phyloP scores from a whole-genome alignment of 2,797 vertebrate genomes.

The Chelon labrosus region DNA sequence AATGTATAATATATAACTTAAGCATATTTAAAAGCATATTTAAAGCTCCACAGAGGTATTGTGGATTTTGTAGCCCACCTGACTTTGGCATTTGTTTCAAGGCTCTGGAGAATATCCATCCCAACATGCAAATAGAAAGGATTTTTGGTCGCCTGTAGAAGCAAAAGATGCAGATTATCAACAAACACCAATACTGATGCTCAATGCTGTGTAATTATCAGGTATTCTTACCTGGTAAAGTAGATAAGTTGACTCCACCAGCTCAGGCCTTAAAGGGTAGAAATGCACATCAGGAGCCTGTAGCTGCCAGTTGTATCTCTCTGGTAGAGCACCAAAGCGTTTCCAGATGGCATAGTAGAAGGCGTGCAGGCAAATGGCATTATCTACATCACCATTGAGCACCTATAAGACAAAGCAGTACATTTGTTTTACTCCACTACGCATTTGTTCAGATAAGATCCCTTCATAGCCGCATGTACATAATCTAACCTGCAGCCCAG shows the following conservation, averaged over 20 bases:
- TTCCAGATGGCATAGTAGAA: constrained; percentile 99
- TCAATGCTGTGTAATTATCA: neutral
- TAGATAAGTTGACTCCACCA: constrained; percentile 97
- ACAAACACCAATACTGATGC: neutral
- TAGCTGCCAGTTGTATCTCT: constrained; percentile 98
- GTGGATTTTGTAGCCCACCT: constrained; percentile 82
- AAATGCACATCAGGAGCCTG: constrained; percentile 97
- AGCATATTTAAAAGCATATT: too few relatives aligned
- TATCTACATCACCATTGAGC: constrained; percentile 96
- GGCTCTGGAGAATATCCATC: constrained; percentile 98
- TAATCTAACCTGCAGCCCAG: constrained; percentile 92
- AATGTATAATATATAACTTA: too few relatives aligned
- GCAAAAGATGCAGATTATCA: neutral
- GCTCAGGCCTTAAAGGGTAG: constrained; percentile 95
- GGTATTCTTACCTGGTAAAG: constrained; percentile 92
- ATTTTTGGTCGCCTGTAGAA: constrained; percentile 95
- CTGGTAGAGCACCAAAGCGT: constrained; percentile 96
- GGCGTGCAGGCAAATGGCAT: constrained; percentile 98
- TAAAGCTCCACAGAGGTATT: too few relatives aligned
- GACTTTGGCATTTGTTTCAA: constrained; percentile 97
- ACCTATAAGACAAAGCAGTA: constrained; percentile 82
- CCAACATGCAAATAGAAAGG: constrained; percentile 99
- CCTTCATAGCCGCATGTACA: neutral
- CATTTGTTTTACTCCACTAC: neutral
- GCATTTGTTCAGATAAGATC: neutral